Evolutionary conservation across 2,797 vertebrate genomes (phyloP).

Genomic region (Echeneis naucrates): DNA sequence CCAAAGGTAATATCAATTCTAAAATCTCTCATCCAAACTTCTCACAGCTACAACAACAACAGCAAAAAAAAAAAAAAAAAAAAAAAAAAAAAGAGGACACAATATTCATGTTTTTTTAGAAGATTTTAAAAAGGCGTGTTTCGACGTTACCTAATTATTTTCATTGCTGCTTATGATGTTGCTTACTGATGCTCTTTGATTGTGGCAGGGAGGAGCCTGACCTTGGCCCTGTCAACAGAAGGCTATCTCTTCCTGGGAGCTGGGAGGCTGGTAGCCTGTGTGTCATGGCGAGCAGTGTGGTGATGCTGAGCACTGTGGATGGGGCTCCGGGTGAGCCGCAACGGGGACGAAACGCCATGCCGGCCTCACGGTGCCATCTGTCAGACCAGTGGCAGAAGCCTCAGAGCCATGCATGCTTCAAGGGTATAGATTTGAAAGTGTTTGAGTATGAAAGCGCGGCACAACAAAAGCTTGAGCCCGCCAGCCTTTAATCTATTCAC

Average conservation of each 20-base stretch:
- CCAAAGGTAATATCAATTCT: background rate
- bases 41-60: background rate
- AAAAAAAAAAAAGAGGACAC: background rate
- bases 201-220: conserved; percentile 51
- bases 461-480: conserved; percentile 56
- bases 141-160: background rate
- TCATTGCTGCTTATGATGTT: conserved; percentile 8
- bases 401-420: conserved; percentile 52
- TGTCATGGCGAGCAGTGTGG: conserved; percentile 72
- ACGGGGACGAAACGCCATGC: conserved; percentile 57
- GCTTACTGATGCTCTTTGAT: conserved; percentile 51
- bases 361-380: conserved; percentile 78
- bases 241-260: conserved; percentile 65
- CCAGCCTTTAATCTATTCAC: conserved; percentile 76
- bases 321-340: conserved; percentile 74
- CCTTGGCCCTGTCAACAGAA: conserved; percentile 63
- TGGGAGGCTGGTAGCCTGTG: conserved; percentile 54
- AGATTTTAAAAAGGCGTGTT: background rate
- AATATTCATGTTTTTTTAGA: background rate
- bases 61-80: too few relatives aligned
- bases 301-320: conserved; percentile 80
- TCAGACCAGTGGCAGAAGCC: conserved; percentile 71
- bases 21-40: background rate
- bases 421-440: conserved; percentile 51
- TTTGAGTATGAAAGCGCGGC: conserved; percentile 40